phyloP scores from a whole-genome alignment of 1,140 invertebrate genomes.

The Orius insidiosus region DNA sequence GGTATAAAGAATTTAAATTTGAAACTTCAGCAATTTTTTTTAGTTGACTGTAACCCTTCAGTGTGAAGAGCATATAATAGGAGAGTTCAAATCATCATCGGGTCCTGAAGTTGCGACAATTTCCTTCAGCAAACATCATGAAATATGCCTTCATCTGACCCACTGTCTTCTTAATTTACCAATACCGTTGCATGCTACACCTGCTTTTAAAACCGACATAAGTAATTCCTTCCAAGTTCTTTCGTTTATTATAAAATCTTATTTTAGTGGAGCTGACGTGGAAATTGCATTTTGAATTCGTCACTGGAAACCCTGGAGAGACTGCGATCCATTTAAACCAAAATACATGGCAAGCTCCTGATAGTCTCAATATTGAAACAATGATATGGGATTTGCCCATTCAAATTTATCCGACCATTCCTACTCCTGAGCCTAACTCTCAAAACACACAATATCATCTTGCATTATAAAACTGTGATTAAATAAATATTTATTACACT shows the following conservation, averaged over 20 bases:
- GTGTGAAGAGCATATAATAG: constrained; percentile 68
- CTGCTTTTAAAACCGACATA: constrained; percentile 74
- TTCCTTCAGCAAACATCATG: constrained; percentile 74
- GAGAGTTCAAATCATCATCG: constrained; percentile 40
- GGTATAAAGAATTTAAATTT: constrained; percentile 34
- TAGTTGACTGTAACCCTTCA: constrained; percentile 65
- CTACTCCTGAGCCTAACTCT: constrained; percentile 49
- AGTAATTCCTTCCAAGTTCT: no score
- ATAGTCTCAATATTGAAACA: constrained; percentile 77
- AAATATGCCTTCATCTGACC: constrained; percentile 73
- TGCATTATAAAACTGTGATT: no score
- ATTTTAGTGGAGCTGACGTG: constrained; percentile 32
- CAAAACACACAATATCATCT: background rate
- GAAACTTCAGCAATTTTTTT: constrained; percentile 17
- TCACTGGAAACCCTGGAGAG: constrained; percentile 41
- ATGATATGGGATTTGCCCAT: constrained; percentile 96
- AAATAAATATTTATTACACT: no score
- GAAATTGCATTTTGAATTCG: constrained; percentile 94
- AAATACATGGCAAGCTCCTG: constrained; percentile 59
- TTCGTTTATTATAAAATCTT: background rate
- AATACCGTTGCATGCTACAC: constrained; percentile 84
- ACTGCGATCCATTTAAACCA: constrained; percentile 1
- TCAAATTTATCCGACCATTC: constrained; percentile 76
- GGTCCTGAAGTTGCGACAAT: constrained; percentile 33
- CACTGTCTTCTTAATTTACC: constrained; percentile 81